These are phyloP conservation scores for Petrocephalus zakoni DNA, from an alignment of 2,113 vertebrate genomes.

Conservation along the genomic window DNA sequence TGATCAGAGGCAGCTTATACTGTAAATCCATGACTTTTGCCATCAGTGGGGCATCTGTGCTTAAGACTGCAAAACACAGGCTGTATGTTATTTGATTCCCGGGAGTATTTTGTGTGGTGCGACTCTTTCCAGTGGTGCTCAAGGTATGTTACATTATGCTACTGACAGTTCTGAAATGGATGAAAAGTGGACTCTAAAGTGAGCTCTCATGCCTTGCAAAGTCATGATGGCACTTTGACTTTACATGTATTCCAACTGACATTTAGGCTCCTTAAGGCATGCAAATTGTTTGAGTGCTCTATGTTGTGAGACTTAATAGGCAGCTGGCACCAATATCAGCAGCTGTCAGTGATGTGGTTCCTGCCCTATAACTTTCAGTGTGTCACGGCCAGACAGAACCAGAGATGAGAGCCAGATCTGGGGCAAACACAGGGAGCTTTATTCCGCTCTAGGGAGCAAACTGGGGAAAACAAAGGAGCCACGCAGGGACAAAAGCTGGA, in stretches of 20 bases:
- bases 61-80: neutral
- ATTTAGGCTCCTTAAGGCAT: neutral
- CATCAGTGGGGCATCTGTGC: neutral
- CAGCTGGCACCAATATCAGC: conserved; percentile 1
- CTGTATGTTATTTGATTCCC: neutral
- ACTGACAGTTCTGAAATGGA: neutral
- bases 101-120: neutral
- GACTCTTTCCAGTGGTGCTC: neutral
- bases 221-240: neutral
- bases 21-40: neutral
- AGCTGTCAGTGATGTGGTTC: conserved; percentile 3
- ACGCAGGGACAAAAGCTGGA: no score
- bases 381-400: no score
- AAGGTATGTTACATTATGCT: neutral
- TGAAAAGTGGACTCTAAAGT: neutral
- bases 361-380: neutral
- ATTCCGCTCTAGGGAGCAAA: no score
- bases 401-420: no score
- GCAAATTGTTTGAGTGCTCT: neutral
- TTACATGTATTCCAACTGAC: conserved; percentile 16
- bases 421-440: no score
- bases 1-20: neutral
- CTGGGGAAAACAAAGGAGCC: no score
- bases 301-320: neutral
- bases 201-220: conserved; percentile 5